Base-by-base conservation (phyloP, 2,888 invertebrate species). In the Hoplodrina ambigua region DNA sequence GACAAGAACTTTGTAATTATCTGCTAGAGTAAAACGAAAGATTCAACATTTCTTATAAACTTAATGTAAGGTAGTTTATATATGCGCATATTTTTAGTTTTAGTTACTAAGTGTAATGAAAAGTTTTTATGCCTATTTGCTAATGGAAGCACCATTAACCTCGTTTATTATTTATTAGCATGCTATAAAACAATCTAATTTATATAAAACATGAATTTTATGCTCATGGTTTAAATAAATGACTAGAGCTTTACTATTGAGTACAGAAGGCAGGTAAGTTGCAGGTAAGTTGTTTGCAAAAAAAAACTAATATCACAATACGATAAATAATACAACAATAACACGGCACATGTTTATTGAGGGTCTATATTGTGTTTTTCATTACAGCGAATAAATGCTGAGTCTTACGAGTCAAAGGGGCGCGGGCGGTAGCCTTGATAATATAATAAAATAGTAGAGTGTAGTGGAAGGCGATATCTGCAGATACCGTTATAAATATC, bases 61-160 rank as follows among this genome's bases (percentile, higher is more conserved):
- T 80, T 52, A 62, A 64, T 59, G 56, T 69, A 44, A 78, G 69
- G 72, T 83, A 73, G 67, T 76, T 78, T 75, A 78, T 66, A 78
- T 66, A 84, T 83, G 85, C 85, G 80, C 85, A 83, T 83, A 75
- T 78, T 84, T 75, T 77, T 61, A 62, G 69, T 72, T 75, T 61
- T 72, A 75, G 25, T 74, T 20, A 53, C 67, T 77, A 67, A 78
- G 72, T 81, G 58, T 65, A 70, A 63, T 37, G 53, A 62, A 50
- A 76, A 74, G 64, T 72, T 76, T 78, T 71, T 57, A 62, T 52
- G 58, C 37, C 4, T 64, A 80, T 68, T 62, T 59, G 62, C 56
- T 83, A 77, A 69, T 76, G 70, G 63, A 75, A 69, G 19, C 60
- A 72, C 72, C 72, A 83, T 81, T 78, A 81, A 78, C 78, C 82